These are phyloP conservation scores for Chlorodrepanis virens DNA, from an alignment of 2,113 vertebrate genomes.

Conservation along the genomic window DNA sequence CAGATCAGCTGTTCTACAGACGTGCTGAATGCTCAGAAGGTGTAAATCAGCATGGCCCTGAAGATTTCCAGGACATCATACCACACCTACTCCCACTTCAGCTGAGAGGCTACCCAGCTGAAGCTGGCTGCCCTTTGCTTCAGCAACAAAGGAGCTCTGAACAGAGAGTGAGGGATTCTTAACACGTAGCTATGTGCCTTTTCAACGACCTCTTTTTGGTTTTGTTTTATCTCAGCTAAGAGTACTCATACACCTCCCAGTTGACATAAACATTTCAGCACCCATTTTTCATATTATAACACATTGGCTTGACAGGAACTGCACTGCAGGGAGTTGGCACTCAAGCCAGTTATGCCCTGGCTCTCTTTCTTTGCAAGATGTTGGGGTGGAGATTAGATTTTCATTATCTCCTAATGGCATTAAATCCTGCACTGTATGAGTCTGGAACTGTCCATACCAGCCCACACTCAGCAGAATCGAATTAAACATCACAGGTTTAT, in stretches of 20 bases:
- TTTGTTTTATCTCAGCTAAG: not conserved
- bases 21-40: not conserved
- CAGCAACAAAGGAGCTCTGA: not conserved
- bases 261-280: not conserved
- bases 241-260: not conserved
- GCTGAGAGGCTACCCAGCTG: not conserved
- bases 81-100: not conserved
- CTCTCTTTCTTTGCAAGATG: not conserved
- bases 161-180: not conserved
- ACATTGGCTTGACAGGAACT: not conserved
- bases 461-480: not conserved
- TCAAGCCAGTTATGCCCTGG: not conserved
- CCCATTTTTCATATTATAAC: not conserved
- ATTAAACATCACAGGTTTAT: conserved; percentile 15
- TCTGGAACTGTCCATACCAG: not conserved
- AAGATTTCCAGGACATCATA: not conserved
- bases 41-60: fast-evolving
- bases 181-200: not conserved
- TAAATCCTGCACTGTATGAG: not conserved
- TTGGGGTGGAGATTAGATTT: not conserved
- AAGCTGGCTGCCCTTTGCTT: not conserved
- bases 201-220: not conserved
- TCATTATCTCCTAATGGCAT: conserved; percentile 37
- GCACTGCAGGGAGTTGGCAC: not conserved
- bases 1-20: not conserved